Evolutionary conservation across 2,888 invertebrate species (phyloP).

Genomic region (Andrena flavipes): DNA sequence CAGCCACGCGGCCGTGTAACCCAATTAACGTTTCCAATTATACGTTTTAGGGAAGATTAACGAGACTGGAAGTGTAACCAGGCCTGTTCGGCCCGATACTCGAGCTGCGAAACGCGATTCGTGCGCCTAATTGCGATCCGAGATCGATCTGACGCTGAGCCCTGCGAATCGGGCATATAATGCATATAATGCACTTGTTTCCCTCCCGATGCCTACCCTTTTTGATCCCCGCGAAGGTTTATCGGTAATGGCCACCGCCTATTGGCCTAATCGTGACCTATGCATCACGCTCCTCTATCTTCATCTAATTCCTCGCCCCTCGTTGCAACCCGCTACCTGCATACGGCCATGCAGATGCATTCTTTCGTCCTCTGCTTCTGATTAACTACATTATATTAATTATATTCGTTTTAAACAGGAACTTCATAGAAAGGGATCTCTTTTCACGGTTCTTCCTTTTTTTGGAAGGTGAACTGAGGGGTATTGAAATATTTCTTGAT

Average conservation of each 20-base stretch:
- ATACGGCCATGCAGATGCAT: constrained; percentile 24
- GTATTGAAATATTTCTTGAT: too few relatives aligned
- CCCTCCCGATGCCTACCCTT: constrained; percentile 6
- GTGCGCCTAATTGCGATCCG: constrained; percentile 48
- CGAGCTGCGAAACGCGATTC: constrained; percentile 25
- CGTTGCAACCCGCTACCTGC: constrained; percentile 39
- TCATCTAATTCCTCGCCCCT: constrained; percentile 51
- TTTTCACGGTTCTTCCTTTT: too few relatives aligned
- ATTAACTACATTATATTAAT: not conserved
- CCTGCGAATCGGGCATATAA: constrained; percentile 29
- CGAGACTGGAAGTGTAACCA: constrained; percentile 37
- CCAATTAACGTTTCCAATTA: constrained; percentile 53
- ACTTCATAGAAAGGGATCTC: too few relatives aligned
- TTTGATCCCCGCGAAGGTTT: constrained; percentile 27
- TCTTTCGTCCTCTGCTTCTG: constrained; percentile 25
- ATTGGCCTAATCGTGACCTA: constrained; percentile 57
- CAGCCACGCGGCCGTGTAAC: constrained; percentile 21
- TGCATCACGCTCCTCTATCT: constrained; percentile 60
- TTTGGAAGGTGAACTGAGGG: too few relatives aligned
- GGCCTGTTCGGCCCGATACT: constrained; percentile 13
- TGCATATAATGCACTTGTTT: constrained; percentile 55
- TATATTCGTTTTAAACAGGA: not conserved
- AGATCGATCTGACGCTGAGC: constrained; percentile 31
- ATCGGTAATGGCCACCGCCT: constrained; percentile 44
- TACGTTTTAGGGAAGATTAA: constrained; percentile 54